Conservation (phyloP, 2,888 invertebrate species). For the Tupiocoris notatus region DNA sequence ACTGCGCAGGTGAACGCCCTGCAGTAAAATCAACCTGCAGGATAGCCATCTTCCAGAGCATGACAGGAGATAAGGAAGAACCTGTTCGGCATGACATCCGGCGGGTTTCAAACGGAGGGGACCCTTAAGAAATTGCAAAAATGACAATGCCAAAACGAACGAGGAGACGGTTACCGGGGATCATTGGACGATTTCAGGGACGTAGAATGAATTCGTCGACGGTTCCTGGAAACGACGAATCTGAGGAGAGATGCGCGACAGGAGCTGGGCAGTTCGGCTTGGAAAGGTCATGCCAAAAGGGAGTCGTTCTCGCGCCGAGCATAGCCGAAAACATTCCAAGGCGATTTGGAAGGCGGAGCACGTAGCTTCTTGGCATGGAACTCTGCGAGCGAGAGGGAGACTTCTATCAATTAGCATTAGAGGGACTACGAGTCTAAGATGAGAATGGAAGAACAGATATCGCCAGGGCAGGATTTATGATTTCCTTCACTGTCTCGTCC, state of each 20-base stretch:
- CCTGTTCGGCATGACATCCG: not conserved
- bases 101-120: not conserved
- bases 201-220: constrained; percentile 11
- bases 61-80: too few relatives aligned
- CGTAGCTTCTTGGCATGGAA: constrained; percentile 29
- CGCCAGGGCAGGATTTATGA: constrained; percentile 34
- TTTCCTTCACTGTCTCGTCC: constrained; percentile 27
- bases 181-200: constrained; percentile 33
- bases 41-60: not conserved
- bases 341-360: constrained; percentile 41
- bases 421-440: constrained; percentile 1
- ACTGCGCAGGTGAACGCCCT: not conserved
- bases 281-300: constrained; percentile 43
- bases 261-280: not conserved
- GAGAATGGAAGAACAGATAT: not conserved
- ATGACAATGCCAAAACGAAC: not conserved
- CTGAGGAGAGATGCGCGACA: constrained; percentile 6
- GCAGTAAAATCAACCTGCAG: not conserved
- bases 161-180: constrained; percentile 10
- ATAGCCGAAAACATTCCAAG: constrained; percentile 45
- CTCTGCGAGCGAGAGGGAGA: not conserved
- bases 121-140: not conserved
- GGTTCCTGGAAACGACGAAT: constrained; percentile 39
- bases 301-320: constrained; percentile 16
- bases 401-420: constrained; percentile 43